Percentiles rank a stretch among this genome's conserved stretches.
phyloP scores from a whole-genome alignment of 2,888 invertebrate genomes.

The Leucozona laternaria region DNA sequence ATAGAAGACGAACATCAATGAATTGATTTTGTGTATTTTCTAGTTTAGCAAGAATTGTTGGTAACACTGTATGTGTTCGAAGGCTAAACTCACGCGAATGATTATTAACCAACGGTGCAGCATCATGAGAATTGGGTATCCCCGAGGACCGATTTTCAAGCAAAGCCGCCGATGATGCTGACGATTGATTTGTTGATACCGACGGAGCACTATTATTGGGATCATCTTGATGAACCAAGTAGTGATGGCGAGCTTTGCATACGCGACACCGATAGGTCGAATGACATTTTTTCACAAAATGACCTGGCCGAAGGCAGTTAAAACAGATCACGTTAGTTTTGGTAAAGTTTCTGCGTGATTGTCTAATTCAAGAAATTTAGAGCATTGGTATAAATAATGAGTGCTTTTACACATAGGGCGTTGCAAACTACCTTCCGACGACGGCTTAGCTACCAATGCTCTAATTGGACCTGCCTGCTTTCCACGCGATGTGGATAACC shows the following conservation, averaged over 20 bases:
- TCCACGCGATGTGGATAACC: neutral
- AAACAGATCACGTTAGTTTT: neutral
- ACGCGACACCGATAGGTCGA: neutral
- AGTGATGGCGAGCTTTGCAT: neutral
- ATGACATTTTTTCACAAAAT: neutral
- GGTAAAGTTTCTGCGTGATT: neutral
- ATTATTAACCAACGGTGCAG: neutral
- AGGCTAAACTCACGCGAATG: neutral
- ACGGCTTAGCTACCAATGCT: neutral
- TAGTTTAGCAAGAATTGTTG: neutral
- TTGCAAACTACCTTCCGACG: neutral
- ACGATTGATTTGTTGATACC: neutral
- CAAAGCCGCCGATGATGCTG: neutral
- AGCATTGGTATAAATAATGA: neutral
- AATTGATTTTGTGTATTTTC: neutral
- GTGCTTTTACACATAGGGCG: neutral
- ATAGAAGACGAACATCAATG: neutral
- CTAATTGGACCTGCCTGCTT: neutral
- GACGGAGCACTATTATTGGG: neutral
- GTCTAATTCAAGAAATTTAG: neutral
- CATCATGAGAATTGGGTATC: neutral
- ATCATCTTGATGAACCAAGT: neutral
- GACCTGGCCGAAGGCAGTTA: neutral
- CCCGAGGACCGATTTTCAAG: neutral
- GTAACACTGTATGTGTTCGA: neutral